Evolutionary conservation across 2,113 vertebrate genomes (phyloP).

Genomic region (Globicephala melas): DNA sequence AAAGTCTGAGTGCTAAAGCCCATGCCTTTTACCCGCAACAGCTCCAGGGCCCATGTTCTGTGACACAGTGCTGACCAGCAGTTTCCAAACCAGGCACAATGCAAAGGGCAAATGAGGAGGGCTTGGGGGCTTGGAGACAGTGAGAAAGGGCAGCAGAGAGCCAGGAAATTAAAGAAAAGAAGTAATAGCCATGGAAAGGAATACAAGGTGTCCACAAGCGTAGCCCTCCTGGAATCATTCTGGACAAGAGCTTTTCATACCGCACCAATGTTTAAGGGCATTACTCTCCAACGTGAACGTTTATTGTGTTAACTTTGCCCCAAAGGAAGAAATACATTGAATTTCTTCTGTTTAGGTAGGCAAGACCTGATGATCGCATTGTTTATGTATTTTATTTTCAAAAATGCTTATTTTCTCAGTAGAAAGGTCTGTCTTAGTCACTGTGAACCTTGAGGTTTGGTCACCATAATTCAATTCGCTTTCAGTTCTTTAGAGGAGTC

Average conservation of each 20-base stretch:
- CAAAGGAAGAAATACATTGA: background rate
- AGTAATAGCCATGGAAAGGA: background rate
- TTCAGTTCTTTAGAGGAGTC: background rate
- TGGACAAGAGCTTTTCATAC: background rate
- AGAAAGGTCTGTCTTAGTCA: conserved; percentile 8
- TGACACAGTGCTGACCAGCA: background rate
- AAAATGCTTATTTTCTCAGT: conserved; percentile 38
- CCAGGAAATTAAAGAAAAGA: background rate
- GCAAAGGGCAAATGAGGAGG: background rate
- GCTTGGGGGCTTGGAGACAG: background rate
- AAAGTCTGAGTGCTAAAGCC: background rate
- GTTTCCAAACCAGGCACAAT: background rate
- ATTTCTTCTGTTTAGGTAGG: conserved; percentile 17
- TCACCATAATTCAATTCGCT: background rate
- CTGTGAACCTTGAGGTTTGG: background rate
- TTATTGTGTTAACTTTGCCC: conserved; percentile 20
- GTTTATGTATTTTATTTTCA: background rate
- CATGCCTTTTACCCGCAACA: background rate
- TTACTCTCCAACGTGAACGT: background rate
- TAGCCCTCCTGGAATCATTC: background rate
- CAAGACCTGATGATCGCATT: background rate
- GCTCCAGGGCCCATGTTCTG: background rate
- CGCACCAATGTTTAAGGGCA: background rate
- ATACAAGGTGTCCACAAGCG: background rate
- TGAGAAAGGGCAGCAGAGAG: background rate